These are phyloP conservation scores for Xenopus tropicalis DNA, from an alignment of 2,113 vertebrate species.

Conservation along the genomic window DNA sequence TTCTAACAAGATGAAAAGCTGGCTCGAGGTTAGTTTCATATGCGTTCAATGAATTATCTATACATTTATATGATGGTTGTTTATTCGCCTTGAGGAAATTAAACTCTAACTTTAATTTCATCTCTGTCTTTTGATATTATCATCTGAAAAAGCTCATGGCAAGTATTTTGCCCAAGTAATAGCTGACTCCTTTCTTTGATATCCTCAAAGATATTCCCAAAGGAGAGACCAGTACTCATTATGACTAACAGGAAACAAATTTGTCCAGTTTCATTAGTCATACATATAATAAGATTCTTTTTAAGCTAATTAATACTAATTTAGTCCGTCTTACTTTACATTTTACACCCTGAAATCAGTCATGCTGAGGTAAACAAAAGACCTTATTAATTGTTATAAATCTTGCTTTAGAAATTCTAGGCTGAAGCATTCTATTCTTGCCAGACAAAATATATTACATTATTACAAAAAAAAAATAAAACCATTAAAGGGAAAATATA, in stretches of 20 bases:
- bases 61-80: constrained; percentile 36
- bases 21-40: constrained; percentile 29
- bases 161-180: constrained; percentile 62
- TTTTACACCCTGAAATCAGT: constrained; percentile 8
- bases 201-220: constrained; percentile 62
- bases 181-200: constrained; percentile 70
- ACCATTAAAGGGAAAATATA: no score
- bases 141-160: constrained; percentile 55
- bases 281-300: constrained; percentile 42
- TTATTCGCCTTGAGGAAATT: constrained; percentile 54
- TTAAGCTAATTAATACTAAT: constrained; percentile 11
- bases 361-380: not conserved
- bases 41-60: constrained; percentile 21
- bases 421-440: not conserved
- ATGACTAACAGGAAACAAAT: constrained; percentile 67
- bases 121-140: constrained; percentile 59
- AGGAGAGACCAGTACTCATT: constrained; percentile 63
- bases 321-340: constrained; percentile 15
- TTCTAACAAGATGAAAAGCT: constrained; percentile 22
- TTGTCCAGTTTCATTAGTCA: constrained; percentile 67
- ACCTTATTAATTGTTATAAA: constrained; percentile 2
- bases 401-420: constrained; percentile 2
- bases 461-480: no score
- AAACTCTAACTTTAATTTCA: constrained; percentile 64
- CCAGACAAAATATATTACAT: no score